Conservation (phyloP, 2,797 vertebrate species). For the Emys orbicularis region DNA sequence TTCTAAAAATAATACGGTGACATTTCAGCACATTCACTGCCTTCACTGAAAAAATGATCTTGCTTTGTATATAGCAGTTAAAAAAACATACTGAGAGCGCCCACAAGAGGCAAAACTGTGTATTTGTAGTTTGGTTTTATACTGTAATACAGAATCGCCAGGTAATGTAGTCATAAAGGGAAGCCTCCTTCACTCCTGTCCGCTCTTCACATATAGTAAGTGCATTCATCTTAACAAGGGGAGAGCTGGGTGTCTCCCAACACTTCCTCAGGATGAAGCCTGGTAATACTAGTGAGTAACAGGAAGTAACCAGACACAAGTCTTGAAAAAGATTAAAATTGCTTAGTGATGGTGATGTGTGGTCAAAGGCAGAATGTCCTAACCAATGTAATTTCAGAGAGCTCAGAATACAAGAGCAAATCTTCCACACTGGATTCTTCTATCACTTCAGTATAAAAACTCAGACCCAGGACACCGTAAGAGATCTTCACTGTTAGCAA, state of each 20-base stretch:
- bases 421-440: neutral
- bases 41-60: neutral
- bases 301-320: neutral
- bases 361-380: neutral
- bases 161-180: neutral
- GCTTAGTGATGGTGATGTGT: neutral
- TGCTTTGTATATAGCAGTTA: neutral
- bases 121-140: neutral
- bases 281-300: neutral
- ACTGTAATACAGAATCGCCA: neutral
- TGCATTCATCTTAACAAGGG: neutral
- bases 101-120: neutral
- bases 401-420: neutral
- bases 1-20: neutral
- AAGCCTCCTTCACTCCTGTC: neutral
- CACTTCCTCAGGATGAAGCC: neutral
- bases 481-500: neutral
- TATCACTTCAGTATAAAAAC: neutral
- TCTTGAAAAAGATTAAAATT: neutral
- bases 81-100: neutral
- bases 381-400: accelerated
- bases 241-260: neutral
- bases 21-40: neutral
- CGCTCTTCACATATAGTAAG: neutral
- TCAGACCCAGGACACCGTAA: neutral